phyloP scores from a whole-genome alignment of 1,140 invertebrate species.

The Euborellia annulipes region DNA sequence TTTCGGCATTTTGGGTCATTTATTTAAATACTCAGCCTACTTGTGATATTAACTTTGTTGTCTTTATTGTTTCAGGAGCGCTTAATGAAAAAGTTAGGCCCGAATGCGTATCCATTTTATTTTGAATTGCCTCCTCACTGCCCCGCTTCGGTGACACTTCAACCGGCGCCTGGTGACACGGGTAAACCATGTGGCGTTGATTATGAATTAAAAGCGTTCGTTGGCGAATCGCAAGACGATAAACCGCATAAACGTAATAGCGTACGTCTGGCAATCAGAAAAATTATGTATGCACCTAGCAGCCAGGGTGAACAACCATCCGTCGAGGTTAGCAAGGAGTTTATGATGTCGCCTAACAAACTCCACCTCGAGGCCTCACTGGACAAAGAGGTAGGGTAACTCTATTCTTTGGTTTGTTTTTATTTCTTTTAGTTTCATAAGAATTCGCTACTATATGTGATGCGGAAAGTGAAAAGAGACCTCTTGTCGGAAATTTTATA shows the following conservation, averaged over 20 bases:
- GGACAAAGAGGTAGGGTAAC: conserved; percentile 69
- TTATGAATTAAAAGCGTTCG: conserved; percentile 92
- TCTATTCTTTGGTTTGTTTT: conserved; percentile 6
- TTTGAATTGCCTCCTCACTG: conserved; percentile 95
- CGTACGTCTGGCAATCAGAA: conserved; percentile 73
- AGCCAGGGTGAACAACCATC: conserved; percentile 95
- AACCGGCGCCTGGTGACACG: conserved; percentile 87
- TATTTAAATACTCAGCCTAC: too few relatives aligned
- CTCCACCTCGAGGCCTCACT: conserved; percentile 91
- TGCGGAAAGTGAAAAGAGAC: too few relatives aligned
- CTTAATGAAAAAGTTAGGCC: conserved; percentile 90
- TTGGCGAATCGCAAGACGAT: conserved; percentile 79
- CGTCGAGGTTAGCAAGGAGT: conserved; percentile 96
- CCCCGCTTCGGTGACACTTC: conserved; percentile 87
- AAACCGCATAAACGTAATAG: conserved; percentile 90
- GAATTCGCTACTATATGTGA: too few relatives aligned
- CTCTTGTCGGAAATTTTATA: too few relatives aligned
- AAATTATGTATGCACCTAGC: conserved; percentile 97
- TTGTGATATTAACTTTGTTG: not conserved
- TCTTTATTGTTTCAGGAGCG: conserved; percentile 52
- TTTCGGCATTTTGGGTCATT: too few relatives aligned
- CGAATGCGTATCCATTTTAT: conserved; percentile 96
- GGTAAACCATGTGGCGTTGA: conserved; percentile 97
- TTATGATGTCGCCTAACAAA: conserved; percentile 99
- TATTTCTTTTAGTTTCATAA: too few relatives aligned